Evolutionary conservation across 1,140 invertebrate genomes (phyloP), one percentile per base, ranked within the genome.

Genomic region (Pseudomyrmex concolor): DNA sequence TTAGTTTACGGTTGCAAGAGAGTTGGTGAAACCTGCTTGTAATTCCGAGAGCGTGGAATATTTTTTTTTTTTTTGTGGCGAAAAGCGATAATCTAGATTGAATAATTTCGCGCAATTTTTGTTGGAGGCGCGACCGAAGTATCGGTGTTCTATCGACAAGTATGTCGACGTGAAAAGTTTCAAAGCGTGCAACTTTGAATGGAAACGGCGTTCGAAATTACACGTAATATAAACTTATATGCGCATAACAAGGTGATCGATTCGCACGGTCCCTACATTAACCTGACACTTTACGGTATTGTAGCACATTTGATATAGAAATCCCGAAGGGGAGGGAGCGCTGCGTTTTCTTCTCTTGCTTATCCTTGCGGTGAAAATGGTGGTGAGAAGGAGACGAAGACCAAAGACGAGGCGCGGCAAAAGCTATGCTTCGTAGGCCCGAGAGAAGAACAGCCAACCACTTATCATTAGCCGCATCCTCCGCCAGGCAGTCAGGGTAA

Each of bases 401-500:
- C 64, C 64, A 57, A 82, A 74, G 80, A 80, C 68, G 70, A 85
- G 17, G 63, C 83, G 72, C 86, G 67, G 84, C 68, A 60, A 70
- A 71, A 64, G 86, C 73, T 80, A 76, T 87, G 86, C 66, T 80
- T 80, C 66, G 85, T 60, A 87, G 85, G 51, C 70, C 51, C 73
- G 66, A 85, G 73, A 80, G 84, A 51, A 34, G 50, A 88, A 70
- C 85, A 84, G 54, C 78, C 89, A 83, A 84, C 86, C 88, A 91
- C 91, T 92, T 92, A 92, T 92, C 91, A 91, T 92, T 92, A 91
- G 86, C 87, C 83, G 86, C 88, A 92, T 92, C 91, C 91, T 90
- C 84, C 68, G 84, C 83, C 88, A 84, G 84, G 87, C 73, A 86
- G 85, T 85, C 86, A 77, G 86, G 88, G 92, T 93, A 93, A 93